Evolutionary conservation across 2,888 invertebrate species (phyloP).

Genomic region (Mimumesa dahlbomi): DNA sequence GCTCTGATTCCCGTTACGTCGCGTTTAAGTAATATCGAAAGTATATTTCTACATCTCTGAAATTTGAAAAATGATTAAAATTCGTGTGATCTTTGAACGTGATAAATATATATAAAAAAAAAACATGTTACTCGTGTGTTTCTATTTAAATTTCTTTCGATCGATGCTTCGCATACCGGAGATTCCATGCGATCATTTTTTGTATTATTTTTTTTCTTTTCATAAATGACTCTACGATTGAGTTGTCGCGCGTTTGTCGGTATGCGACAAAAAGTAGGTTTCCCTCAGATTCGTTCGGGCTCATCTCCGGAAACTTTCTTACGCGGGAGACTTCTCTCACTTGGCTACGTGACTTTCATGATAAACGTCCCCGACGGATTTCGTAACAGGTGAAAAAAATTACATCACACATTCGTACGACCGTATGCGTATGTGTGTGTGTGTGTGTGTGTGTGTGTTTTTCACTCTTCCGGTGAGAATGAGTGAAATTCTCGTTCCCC

Average conservation of each 20-base stretch:
- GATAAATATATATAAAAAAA: no score
- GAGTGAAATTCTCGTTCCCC: conserved; percentile 17
- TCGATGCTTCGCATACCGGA: no score
- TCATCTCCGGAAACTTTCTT: conserved; percentile 36
- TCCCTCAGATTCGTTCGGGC: conserved; percentile 7
- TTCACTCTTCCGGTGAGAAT: background rate
- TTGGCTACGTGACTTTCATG: conserved; percentile 48
- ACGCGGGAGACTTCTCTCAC: conserved; percentile 34
- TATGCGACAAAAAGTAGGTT: conserved; percentile 4
- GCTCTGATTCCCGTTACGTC: no score
- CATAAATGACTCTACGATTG: no score
- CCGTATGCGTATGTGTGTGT: conserved; percentile 11
- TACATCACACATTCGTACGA: conserved; percentile 61
- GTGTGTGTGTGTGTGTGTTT: conserved; percentile 4
- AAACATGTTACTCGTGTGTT: no score
- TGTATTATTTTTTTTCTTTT: background rate
- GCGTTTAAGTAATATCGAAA: no score
- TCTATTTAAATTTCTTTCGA: no score
- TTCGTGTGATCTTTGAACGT: no score
- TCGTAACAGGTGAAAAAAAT: conserved; percentile 69
- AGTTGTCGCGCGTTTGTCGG: background rate
- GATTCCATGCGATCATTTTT: background rate
- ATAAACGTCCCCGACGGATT: conserved; percentile 51
- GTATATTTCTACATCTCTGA: no score
- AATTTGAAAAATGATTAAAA: no score